Base-by-base conservation (phyloP, 2,797 vertebrate genomes). In the Scolopax rusticola region DNA sequence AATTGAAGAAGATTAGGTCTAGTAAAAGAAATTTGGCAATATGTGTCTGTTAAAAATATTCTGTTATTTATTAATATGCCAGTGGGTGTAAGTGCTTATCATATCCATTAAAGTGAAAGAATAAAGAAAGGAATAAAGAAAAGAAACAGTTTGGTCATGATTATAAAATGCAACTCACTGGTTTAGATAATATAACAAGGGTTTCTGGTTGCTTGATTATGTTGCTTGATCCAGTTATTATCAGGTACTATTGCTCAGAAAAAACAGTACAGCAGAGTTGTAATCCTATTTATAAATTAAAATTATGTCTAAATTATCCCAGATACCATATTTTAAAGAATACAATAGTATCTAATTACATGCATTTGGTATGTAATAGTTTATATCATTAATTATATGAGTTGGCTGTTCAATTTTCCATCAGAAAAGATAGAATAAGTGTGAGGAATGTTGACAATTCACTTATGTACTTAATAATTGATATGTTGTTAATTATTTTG, bases 401-500 rank as follows among this genome's bases (percentile, higher is more conserved):
- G 48, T 92, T 94, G 93, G 24, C 20, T 89, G 65, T 83, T 93
- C 63, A 59, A 15, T 84, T 89, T 96, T 94, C 85, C 73, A 77
- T 85, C 83, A 88, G 90, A 88, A 97, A 94, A 89, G 12, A 90
- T 60, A 87, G 70, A 96, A 88, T 80, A 95, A 82, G 48, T 90
- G 51, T 93, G 43, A 33, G 70, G 59, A 97, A 95, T 91, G 56
- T 71, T 95, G 92, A 96, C 88, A 89, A 91, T 95, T 95, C 88
- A 96, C 92, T 95, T 95, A 93, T 89, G 48, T 91, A 73, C n/a
- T 95, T 97, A 97, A 97, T 96, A 97, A 97, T 97, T 97, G 93
- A 84, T 89, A 95, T 92, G 90, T 83, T 97, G 87, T 95, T 98
- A 97, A 97, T 98, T 98, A 97, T 96, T 98, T 97, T 97, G 88